Base-by-base conservation (phyloP, 2,797 vertebrate genomes). In the Ara ararauna region DNA sequence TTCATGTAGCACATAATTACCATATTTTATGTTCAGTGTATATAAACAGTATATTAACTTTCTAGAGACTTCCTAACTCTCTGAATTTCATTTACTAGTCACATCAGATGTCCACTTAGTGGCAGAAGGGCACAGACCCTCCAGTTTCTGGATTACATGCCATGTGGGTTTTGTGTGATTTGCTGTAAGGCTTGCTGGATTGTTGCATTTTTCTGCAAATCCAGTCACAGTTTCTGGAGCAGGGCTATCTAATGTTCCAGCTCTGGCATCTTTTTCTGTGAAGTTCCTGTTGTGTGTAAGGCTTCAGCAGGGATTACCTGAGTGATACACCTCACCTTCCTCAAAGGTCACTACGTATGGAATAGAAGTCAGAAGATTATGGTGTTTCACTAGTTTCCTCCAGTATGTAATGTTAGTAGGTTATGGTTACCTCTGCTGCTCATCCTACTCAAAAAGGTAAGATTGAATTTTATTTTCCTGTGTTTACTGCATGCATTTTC, bases 331-430 rank as follows among this genome's bases (percentile, higher is more conserved):
- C 20, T 90, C 23, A 9, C 34, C n/a, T 83, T 64, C 11, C 26
- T 60, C 38, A 29, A 51, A 74, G 45, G 20, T 38, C 32, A 45
- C 19, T 12, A 27, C 0, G 0, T 2, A 1, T 13, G 21, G 42
- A 34, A 17, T 10, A 32, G 45, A 54, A 36, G 19, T 24, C 67
- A 82, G 71, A 70, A 77, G 17, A 51, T 67, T 3, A 8, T 13
- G n/a, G 9, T 19, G 15, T 81, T 82, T 93, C 30, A 68, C 11
- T 3, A 3, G 9, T 75, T 72, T 76, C 51, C 27, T 79, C 23
- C 71, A 50, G 2, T 13, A 12, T 18, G 42, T 65, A 2, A 79
- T 65, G 10, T 34, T 13, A 42, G 4, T 30, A 12, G 3, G 0
- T 51, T 27, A 18, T 40, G 40, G 36, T 73, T 68, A 34, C 27